Conservation (phyloP, 2,797 vertebrate species). For the Pseudotriccus pelzelni region DNA sequence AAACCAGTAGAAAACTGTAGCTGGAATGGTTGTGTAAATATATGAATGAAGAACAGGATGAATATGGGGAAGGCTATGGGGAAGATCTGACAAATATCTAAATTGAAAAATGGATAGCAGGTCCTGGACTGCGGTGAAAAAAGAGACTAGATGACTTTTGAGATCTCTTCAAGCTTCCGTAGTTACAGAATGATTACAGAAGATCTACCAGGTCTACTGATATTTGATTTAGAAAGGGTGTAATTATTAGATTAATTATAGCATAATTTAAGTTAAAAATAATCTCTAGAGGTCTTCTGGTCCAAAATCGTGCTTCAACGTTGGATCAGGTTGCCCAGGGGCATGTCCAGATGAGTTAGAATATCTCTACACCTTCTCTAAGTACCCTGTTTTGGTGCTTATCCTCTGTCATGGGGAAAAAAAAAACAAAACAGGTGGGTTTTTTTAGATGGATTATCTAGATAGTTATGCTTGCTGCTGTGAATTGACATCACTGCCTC, state of each 20-base stretch:
- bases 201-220: not conserved
- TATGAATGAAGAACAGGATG: not conserved
- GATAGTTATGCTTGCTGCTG: not conserved
- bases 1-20: not conserved
- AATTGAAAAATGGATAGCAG: not conserved
- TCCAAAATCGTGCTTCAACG: not conserved
- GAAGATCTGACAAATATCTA: not conserved
- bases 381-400: not conserved
- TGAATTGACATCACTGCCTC: not conserved
- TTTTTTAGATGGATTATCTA: not conserved
- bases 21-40: not conserved
- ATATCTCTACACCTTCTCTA: not conserved
- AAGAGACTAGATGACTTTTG: not conserved
- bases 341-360: not conserved
- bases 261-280: not conserved
- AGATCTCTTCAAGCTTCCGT: not conserved
- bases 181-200: not conserved
- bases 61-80: not conserved
- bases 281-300: not conserved
- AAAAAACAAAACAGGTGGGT: not conserved
- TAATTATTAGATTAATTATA: not conserved
- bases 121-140: not conserved
- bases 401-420: not conserved
- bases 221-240: not conserved
- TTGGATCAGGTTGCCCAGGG: not conserved